Evolutionary conservation across 2,797 vertebrate species (phyloP), one percentile per base, ranked within the genome.

Genomic region (Champsocephalus gunnari): DNA sequence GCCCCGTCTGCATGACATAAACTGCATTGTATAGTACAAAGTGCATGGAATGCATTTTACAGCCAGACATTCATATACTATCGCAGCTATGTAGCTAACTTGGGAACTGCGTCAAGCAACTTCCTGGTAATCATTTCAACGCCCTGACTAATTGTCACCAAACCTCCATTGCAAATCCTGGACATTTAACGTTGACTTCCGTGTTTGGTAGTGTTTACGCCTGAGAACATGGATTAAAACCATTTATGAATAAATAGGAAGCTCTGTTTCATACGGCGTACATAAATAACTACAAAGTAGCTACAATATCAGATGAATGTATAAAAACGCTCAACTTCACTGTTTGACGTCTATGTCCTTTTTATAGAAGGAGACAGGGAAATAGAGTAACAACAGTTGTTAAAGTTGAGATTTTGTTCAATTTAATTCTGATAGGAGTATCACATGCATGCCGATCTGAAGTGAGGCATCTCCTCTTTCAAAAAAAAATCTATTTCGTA

Each of bases 401-500:
- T 3, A 38, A 66, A 45, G 45, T 21, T 45, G 7, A 17, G 4
- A 21, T 44, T 4, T 17, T 4, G 1, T 17, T 5, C 0, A 51
- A 14, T 9, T 0, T 7, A 16, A 5, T 8, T 24, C 1, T 54
- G 1, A 5, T 50, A 1, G 0, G 2, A 11, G 17, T 1, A 2
- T 32, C 5, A 47, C 0, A 34, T 0, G 0, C 0, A 21, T 1
- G 65, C 65, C 71, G 71, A 60, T 13, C 6, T 21, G 1, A 44
- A 50, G 32, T 3, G 3, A 3, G 2, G 3, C 2, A 21, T 2
- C 4, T 1, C 4, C 0, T 13, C 0, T 11, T n/a, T 19, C 21
- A 50, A 0, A 6, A 4, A 16, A 55, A 60, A 0, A 4, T 3
- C 2, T 11, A 0, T 1, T 0, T 14, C 1, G 0, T 12, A 11